Evolutionary conservation across 2,888 invertebrate genomes (phyloP), one percentile per base, ranked within the genome.

Genomic region (Tholera decimalis): DNA sequence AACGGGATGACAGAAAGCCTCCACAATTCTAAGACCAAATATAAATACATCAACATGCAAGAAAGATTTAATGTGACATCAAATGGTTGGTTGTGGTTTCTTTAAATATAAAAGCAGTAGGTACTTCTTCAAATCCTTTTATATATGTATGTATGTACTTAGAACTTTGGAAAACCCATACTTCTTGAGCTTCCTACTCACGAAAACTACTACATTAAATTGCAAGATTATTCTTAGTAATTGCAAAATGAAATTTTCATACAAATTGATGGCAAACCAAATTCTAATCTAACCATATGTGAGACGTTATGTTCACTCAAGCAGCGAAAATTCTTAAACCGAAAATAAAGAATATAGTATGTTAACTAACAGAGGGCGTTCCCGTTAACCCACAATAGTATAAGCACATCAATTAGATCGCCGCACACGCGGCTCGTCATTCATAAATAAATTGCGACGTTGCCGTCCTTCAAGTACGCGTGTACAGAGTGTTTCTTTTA

Each of bases 181-280:
- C n/a, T n/a, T n/a, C n/a, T n/a, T n/a, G n/a, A n/a, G n/a, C n/a
- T n/a, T n/a, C n/a, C n/a, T n/a, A n/a, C n/a, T n/a, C n/a, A n/a
- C n/a, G n/a, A 9, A 4, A 8, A 8, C 30, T 30, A 30, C 30
- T 9, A 30, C 30, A 30, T 8, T 2, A 9, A 30, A 30, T 8
- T 35, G 5, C 35, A 35, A 15, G 15, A 15, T 35, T 35, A 15
- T 15, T 15, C 15, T 35, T 6, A 4, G 6, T 15, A 35, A 15
- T 6, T 35, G n/a, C 35, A 6, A 35, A 15, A 35, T 13, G 15
- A 35, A 35, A 35, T 20, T 37, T 55, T 2, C 24, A 5, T 26
- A 39, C 15, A 53, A 56, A n/a, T 39, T n/a, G n/a, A 22, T 33
- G 69, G 69, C 20, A 6, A 44, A 3, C 58, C 70, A 63, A 71